A percentile compares a stretch with the other conserved stretches of the same genome.
phyloP scores from a whole-genome alignment of 2,113 vertebrate species.

The Nestor notabilis region DNA sequence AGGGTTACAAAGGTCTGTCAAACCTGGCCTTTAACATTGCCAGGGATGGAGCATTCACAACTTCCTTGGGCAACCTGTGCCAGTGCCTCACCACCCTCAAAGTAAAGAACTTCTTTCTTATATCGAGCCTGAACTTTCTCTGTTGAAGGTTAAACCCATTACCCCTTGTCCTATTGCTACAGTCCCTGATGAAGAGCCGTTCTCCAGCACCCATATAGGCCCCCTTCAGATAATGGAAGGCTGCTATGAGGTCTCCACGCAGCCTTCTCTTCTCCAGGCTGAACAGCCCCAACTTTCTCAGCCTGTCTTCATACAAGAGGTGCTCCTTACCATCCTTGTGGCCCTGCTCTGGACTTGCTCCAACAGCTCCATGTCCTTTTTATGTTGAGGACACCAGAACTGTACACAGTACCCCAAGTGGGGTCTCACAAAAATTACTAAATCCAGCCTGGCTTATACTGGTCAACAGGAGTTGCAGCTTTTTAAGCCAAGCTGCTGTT shows the following conservation, averaged over 20 bases:
- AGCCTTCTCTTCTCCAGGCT: not conserved
- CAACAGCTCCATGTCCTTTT: not conserved
- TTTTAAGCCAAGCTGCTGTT: not conserved
- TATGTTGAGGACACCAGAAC: not conserved
- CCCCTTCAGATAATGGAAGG: not conserved
- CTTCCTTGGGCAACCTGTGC: not conserved
- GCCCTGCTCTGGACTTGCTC: not conserved
- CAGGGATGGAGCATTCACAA: not conserved
- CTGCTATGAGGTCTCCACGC: not conserved
- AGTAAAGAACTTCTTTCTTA: not conserved
- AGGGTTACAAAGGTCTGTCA: not conserved
- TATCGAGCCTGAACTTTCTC: not conserved
- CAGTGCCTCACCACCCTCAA: not conserved
- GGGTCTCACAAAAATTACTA: not conserved
- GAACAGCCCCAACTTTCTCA: not conserved
- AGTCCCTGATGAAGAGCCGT: not conserved
- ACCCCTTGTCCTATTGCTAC: not conserved
- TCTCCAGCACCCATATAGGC: not conserved
- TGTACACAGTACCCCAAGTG: not conserved
- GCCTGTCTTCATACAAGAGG: not conserved
- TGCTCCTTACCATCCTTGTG: not conserved
- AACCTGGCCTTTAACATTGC: not conserved
- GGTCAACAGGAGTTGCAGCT: not conserved
- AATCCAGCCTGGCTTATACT: not conserved
- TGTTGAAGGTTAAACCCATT: not conserved